phyloP scores from a whole-genome alignment of 2,888 invertebrate genomes.

The Pseudococcus jackbeardsleyi region DNA sequence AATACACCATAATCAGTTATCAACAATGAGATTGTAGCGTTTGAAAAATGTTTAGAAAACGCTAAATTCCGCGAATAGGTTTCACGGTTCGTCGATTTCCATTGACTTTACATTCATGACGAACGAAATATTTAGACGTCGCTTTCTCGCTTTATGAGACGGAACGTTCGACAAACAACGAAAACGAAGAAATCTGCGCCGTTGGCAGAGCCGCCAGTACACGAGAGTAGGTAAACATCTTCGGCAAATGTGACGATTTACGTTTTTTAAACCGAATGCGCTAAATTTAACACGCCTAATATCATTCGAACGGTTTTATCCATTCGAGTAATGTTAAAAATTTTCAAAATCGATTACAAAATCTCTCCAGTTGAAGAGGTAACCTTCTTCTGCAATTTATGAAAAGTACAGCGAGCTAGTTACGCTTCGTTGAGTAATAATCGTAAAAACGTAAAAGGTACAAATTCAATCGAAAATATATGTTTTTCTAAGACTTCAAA shows the following conservation, averaged over 20 bases:
- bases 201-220: not conserved
- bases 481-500: slow-evolving; percentile 43
- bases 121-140: slow-evolving; percentile 50
- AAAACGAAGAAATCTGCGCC: slow-evolving; percentile 18
- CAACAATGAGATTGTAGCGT: slow-evolving; percentile 19
- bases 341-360: slow-evolving; percentile 38
- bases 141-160: slow-evolving; percentile 10
- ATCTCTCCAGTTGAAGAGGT: not conserved
- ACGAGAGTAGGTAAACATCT: slow-evolving; percentile 26
- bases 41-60: slow-evolving; percentile 55
- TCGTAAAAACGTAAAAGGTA: slow-evolving; percentile 53
- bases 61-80: slow-evolving; percentile 15
- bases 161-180: slow-evolving; percentile 42
- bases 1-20: slow-evolving; percentile 39
- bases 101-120: slow-evolving; percentile 52
- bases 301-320: slow-evolving; percentile 47
- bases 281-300: slow-evolving; percentile 60
- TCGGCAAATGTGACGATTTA: slow-evolving; percentile 50
- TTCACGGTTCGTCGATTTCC: slow-evolving; percentile 43
- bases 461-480: slow-evolving; percentile 55
- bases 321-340: slow-evolving; percentile 42
- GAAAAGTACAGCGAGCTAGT: slow-evolving; percentile 49
- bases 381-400: slow-evolving; percentile 43
- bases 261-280: slow-evolving; percentile 55
- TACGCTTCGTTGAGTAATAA: slow-evolving; percentile 50